A percentile compares a stretch with the other conserved stretches of the same genome.
Evolutionary conservation across 2,888 invertebrate genomes (phyloP).

Genomic region (Phanerotoma sp.): DNA sequence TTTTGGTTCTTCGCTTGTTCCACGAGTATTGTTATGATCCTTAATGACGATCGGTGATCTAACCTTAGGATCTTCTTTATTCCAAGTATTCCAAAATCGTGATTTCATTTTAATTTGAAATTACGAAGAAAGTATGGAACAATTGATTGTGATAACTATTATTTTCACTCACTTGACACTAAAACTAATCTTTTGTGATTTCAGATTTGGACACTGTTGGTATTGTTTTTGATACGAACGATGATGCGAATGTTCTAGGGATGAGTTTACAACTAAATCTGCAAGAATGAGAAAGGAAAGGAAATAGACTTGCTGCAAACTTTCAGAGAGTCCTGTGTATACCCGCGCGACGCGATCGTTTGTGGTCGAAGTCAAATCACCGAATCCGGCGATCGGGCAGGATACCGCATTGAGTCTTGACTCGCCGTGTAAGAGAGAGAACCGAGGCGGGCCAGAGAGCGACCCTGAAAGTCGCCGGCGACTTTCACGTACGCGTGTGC

Average conservation of each 20-base stretch:
- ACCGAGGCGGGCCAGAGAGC: slow-evolving; percentile 35
- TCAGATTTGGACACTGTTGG: too few species aligned
- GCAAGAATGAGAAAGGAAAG: neutral
- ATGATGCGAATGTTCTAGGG: too few species aligned
- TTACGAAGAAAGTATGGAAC: neutral
- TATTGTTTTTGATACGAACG: too few species aligned
- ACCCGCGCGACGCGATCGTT: slow-evolving; percentile 27
- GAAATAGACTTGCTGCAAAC: neutral
- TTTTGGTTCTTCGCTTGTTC: neutral
- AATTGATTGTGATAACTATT: too few species aligned
- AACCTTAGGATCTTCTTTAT: slow-evolving; percentile 37
- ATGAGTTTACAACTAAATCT: too few species aligned
- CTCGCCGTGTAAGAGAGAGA: slow-evolving; percentile 8
- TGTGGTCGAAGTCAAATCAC: slow-evolving; percentile 33
- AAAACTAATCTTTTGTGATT: too few species aligned
- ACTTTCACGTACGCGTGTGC: slow-evolving; percentile 55
- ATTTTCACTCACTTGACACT: too few species aligned
- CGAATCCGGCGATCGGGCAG: slow-evolving; percentile 36
- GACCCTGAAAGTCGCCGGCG: slow-evolving; percentile 51
- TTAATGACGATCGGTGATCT: slow-evolving; percentile 25
- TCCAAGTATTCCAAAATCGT: slow-evolving; percentile 42
- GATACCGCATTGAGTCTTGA: slow-evolving; percentile 33
- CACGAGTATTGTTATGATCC: slow-evolving; percentile 1
- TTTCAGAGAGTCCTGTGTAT: neutral
- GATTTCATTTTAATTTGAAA: slow-evolving; percentile 43